A percentile compares a stretch with the other conserved stretches of the same genome.
Evolutionary conservation across 2,888 invertebrate genomes (phyloP).

Genomic region (Sarcophaga rosellei): DNA sequence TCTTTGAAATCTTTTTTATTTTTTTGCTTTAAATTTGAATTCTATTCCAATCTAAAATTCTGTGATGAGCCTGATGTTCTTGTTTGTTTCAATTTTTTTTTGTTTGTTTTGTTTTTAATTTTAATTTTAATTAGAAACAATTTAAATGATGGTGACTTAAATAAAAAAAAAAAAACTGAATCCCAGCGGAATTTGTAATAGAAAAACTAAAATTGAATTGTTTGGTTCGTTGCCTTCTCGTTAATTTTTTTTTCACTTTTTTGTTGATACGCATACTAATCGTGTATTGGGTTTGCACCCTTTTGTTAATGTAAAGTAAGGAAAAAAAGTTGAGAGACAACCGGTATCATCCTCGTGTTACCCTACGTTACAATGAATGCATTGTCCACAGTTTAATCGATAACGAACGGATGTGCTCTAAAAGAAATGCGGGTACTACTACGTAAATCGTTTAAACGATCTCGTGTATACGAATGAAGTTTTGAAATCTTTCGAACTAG

Average conservation of each 20-base stretch:
- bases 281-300: constrained; percentile 28
- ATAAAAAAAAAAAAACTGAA: too few relatives aligned
- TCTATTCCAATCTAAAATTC: constrained; percentile 12
- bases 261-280: constrained; percentile 49
- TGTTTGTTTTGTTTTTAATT: constrained; percentile 5
- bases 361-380: too few relatives aligned
- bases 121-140: constrained; percentile 54
- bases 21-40: constrained; percentile 9
- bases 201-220: background rate
- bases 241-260: background rate
- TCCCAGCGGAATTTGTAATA: background rate
- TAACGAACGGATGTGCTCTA: too few relatives aligned
- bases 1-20: constrained; percentile 30
- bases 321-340: too few relatives aligned
- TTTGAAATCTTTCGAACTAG: too few relatives aligned
- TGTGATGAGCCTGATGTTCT: constrained; percentile 6
- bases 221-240: constrained; percentile 26
- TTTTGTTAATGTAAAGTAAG: too few relatives aligned
- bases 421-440: too few relatives aligned
- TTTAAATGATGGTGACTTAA: constrained; percentile 48
- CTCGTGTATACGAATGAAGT: too few relatives aligned
- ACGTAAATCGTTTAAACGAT: too few relatives aligned
- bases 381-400: too few relatives aligned
- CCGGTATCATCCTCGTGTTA: too few relatives aligned
- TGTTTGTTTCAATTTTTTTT: background rate